These are phyloP conservation scores for Pachymerium ferrugineum DNA, from an alignment of 2,888 invertebrate genomes.

Conservation along the genomic window DNA sequence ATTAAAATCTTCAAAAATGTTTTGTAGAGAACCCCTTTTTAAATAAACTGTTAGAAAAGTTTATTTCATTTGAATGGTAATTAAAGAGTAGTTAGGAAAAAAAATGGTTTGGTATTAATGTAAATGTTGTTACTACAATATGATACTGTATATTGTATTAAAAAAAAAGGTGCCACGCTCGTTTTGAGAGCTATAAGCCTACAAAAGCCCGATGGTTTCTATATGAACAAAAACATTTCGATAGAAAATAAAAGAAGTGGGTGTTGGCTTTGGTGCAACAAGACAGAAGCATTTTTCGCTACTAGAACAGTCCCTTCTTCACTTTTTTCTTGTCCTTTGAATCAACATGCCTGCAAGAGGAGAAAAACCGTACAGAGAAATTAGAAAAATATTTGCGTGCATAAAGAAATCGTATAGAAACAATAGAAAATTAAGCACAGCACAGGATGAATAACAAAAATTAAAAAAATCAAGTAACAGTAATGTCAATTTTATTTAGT, in stretches of 20 bases:
- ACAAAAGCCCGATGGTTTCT: not conserved
- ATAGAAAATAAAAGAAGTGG: slow-evolving; percentile 18
- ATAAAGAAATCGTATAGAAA: slow-evolving; percentile 17
- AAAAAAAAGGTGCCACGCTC: not conserved
- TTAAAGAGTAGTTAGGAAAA: too few relatives aligned
- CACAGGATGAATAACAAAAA: slow-evolving; percentile 12
- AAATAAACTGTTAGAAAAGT: not conserved
- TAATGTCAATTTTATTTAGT: not conserved
- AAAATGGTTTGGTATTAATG: too few relatives aligned
- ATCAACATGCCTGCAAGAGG: slow-evolving; percentile 62
- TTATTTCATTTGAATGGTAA: too few relatives aligned
- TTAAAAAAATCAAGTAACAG: slow-evolving; percentile 25
- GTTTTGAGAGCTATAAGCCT: not conserved
- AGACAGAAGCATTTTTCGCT: slow-evolving; percentile 25
- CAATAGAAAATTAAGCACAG: slow-evolving; percentile 9
- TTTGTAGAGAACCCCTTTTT: too few relatives aligned
- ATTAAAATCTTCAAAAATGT: not conserved
- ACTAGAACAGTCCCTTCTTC: slow-evolving; percentile 75
- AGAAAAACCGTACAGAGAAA: slow-evolving; percentile 5
- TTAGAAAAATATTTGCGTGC: slow-evolving; percentile 23
- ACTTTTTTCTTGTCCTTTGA: slow-evolving; percentile 76
- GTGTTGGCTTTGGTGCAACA: slow-evolving; percentile 20
- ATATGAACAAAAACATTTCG: not conserved
- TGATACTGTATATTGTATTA: too few relatives aligned
- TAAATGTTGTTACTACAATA: too few relatives aligned